phyloP scores from a whole-genome alignment of 2,113 vertebrate genomes.

The Buteo buteo region DNA sequence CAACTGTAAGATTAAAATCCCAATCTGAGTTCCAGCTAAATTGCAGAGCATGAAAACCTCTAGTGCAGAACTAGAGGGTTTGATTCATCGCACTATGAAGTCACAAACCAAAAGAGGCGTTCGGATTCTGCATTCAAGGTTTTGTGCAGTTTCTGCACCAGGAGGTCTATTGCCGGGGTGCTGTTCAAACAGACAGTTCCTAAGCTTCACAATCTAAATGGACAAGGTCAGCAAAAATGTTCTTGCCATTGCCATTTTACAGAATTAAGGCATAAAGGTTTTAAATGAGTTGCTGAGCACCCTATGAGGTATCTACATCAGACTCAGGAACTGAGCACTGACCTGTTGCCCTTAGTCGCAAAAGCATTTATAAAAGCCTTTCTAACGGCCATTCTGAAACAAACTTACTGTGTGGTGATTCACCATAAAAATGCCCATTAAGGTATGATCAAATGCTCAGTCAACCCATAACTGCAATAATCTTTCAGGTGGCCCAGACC shows the following conservation, averaged over 20 bases:
- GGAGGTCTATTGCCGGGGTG: background rate
- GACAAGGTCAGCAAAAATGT: background rate
- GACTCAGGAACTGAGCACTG: background rate
- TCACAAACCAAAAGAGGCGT: background rate
- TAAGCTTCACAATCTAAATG: background rate
- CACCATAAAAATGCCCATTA: background rate
- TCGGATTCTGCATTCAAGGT: background rate
- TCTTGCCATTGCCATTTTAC: background rate
- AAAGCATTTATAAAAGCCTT: background rate
- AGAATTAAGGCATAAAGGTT: background rate
- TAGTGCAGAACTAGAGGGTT: background rate
- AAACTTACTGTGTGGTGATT: background rate
- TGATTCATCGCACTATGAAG: background rate
- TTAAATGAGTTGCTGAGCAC: background rate
- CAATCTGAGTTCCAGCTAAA: background rate
- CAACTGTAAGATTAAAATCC: background rate
- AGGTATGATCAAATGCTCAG: background rate
- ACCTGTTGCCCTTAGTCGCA: background rate
- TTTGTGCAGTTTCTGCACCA: background rate
- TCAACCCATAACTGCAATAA: background rate
- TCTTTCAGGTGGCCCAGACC: background rate
- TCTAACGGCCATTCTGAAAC: background rate
- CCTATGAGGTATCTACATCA: background rate
- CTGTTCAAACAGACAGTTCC: background rate
- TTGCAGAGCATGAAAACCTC: background rate